A percentile compares a stretch with the other conserved stretches of the same genome.
These are phyloP conservation scores for Crotalus horridus DNA, from an alignment of 2,113 vertebrate genomes.

Conservation along the genomic window DNA sequence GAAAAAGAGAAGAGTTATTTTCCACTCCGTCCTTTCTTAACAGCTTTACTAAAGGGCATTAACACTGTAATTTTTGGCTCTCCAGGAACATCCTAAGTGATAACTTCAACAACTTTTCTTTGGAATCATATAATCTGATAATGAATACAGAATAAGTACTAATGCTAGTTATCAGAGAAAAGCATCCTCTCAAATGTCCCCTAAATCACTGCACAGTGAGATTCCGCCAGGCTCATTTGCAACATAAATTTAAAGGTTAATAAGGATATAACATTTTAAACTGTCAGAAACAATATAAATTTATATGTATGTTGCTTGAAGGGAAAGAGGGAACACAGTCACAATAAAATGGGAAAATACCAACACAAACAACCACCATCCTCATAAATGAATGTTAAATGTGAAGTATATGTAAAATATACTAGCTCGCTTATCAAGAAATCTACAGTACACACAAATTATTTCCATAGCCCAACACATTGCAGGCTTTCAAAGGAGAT, in stretches of 20 bases:
- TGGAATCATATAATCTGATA: constrained; percentile 57
- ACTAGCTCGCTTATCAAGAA: constrained; percentile 41
- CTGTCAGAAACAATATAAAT: constrained; percentile 69
- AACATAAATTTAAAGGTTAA: constrained; percentile 78
- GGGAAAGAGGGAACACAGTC: constrained; percentile 49
- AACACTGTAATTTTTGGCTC: constrained; percentile 45
- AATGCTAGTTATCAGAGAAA: constrained; percentile 60
- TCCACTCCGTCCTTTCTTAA: constrained; percentile 19
- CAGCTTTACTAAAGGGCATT: constrained; percentile 40
- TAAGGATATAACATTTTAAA: constrained; percentile 74
- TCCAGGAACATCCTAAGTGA: constrained; percentile 52
- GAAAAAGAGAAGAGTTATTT: constrained; percentile 56
- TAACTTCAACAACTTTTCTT: constrained; percentile 62
- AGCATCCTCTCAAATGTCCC: constrained; percentile 68
- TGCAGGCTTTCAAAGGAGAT: constrained; percentile 27
- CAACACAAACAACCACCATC: background rate
- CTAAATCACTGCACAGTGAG: constrained; percentile 71
- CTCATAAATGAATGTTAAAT: background rate
- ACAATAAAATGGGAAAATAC: constrained; percentile 43
- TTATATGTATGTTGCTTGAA: constrained; percentile 61
- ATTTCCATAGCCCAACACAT: constrained; percentile 38
- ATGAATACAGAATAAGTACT: constrained; percentile 66
- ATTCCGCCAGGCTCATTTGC: constrained; percentile 70
- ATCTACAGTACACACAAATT: constrained; percentile 55
- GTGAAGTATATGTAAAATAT: constrained; percentile 34